phyloP scores from a whole-genome alignment of 2,888 invertebrate genomes.

The Lasioglossum marginatum region DNA sequence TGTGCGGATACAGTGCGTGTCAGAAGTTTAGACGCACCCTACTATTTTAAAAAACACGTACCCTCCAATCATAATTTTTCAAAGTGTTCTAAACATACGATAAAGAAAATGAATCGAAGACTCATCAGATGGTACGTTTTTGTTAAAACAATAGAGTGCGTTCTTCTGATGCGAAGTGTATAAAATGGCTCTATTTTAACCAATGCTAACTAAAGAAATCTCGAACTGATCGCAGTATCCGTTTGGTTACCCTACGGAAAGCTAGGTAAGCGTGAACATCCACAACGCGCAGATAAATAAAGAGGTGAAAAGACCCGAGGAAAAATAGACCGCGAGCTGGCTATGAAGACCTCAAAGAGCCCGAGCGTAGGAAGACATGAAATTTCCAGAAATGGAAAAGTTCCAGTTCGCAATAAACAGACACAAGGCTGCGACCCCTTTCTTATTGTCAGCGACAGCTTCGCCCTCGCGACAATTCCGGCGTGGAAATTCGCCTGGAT shows the following conservation, averaged over 20 bases:
- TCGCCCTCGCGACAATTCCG: conserved; percentile 1
- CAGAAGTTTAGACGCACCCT: too few relatives aligned
- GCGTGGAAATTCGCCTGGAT: conserved; percentile 24
- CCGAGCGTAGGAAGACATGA: neutral
- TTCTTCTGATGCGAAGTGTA: too few relatives aligned
- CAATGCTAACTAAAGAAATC: neutral
- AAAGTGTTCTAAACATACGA: too few relatives aligned
- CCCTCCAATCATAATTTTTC: too few relatives aligned
- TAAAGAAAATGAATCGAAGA: too few relatives aligned
- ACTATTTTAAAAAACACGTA: too few relatives aligned
- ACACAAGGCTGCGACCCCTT: neutral
- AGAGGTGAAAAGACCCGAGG: neutral
- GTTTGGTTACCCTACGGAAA: neutral
- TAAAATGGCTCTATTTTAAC: neutral
- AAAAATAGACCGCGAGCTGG: neutral
- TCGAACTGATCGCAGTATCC: neutral
- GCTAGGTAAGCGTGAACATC: neutral
- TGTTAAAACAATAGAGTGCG: too few relatives aligned
- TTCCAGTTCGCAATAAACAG: neutral
- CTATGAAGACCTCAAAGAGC: neutral
- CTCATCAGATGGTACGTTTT: too few relatives aligned
- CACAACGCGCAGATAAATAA: neutral
- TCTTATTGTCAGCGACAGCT: conserved; percentile 20
- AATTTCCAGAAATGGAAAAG: neutral
- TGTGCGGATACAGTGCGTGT: too few relatives aligned